Conservation (phyloP, 30 jellyfish, hydroid and myxozoan species). For the Aurelia aurita region DNA sequence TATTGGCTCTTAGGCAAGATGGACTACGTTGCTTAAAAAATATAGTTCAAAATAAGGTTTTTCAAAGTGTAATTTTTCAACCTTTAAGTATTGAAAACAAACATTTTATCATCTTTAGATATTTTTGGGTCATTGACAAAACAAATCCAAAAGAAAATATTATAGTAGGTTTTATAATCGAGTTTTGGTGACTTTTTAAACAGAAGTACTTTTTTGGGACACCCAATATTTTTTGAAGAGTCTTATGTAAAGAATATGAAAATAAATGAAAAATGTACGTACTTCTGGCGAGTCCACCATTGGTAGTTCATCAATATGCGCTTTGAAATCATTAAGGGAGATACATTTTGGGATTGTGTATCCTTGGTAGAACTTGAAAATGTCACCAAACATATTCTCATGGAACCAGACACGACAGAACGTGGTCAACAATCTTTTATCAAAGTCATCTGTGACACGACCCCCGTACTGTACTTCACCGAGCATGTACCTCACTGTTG, state of each 20-base stretch:
- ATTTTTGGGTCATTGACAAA: too few species aligned
- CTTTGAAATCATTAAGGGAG: slow-evolving; percentile 54
- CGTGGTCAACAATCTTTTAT: slow-evolving; percentile 80
- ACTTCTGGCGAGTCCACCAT: slow-evolving; percentile 93
- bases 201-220: too few species aligned
- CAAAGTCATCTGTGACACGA: slow-evolving; percentile 89
- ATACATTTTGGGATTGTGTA: slow-evolving; percentile 83
- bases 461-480: slow-evolving; percentile 97
- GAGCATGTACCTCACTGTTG: slow-evolving; percentile 90
- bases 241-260: neutral
- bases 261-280: neutral
- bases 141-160: too few species aligned
- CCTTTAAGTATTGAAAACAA: too few species aligned
- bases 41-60: too few species aligned
- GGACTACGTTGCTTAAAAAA: too few species aligned
- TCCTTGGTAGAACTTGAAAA: slow-evolving; percentile 85
- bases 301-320: slow-evolving; percentile 79
- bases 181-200: too few species aligned
- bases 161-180: too few species aligned
- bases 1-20: too few species aligned
- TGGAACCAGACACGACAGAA: slow-evolving; percentile 87
- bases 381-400: slow-evolving; percentile 74
- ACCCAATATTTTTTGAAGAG: too few species aligned
- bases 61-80: too few species aligned
- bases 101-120: too few species aligned